Base-by-base conservation (phyloP, 2,888 invertebrate genomes). In the Zaprionus bogoriensis region DNA sequence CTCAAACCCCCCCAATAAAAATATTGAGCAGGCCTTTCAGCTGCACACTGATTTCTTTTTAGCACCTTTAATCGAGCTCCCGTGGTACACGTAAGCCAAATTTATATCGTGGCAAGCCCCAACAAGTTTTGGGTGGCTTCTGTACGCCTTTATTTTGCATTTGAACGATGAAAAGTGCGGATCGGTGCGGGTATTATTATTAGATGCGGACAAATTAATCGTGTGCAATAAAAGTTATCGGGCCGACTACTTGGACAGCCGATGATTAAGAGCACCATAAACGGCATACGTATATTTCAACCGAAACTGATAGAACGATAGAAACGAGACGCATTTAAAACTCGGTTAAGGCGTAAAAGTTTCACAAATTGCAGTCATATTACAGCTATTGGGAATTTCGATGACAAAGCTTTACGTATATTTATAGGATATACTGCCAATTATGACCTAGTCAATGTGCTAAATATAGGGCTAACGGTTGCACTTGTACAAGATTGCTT, bases 141-240 rank as follows among this genome's bases (percentile, higher is more conserved):
- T n/a, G n/a, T n/a, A n/a, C 14, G 14, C 1, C n/a, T 14, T 6
- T 7, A 7, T 14, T 32, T 32, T 14, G 32, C 32, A 36, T 36
- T 36, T 9, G 1, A 14, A 36, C 3, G 14, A 17, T 36, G 32
- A 36, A 14, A n/a, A 17, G 7, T 36, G 2, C 6, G 7, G 3
- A 7, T 1, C 7, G 7, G 7, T 36, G 7, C 14, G 7, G 32
- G 2, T 36, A 36, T 7, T 17, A 36, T 17, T 14, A 36, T 7
- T 17, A 17, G 17, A n/a, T n/a, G 1, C 12, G 17, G 14, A 3
- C 17, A 9, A 14, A 3, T 36, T 36, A 36, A 36, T 36, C 32
- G 9, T 1, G 3, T 2, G 14, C 9, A 7, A 28, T 25, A 48
- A 48, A 36, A 19, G 10, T 51, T 51, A 51, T 51, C 50, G 41